Evolutionary conservation across 2,113 vertebrate genomes (phyloP), one percentile per base, ranked within the genome.

Genomic region (Microcebus griseorufus): DNA sequence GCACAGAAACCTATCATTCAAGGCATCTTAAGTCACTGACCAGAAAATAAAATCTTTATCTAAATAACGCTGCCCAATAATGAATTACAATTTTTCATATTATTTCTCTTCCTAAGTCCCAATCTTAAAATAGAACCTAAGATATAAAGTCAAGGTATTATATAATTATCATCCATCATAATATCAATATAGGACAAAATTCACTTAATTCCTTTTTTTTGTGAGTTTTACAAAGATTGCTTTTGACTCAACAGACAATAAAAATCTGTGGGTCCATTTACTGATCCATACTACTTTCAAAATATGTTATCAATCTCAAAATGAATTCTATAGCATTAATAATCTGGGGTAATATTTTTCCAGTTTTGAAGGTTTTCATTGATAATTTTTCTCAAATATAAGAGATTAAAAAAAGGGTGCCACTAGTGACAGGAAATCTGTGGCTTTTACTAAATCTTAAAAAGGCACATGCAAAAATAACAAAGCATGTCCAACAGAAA

Each of bases 311-410:
- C 17, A 70, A 73, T 95, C 39, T 95, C 65, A 91, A 92, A 83
- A 86, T 72, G 91, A 83, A 94, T 87, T 90, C 60, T 65, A 64
- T 9, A 80, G 48, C 27, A 94, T 70, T 82, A 84, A 53, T 17
- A 96, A 91, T 67, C 53, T 88, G 62, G 60, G 42, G 29, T 76
- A 94, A 32, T 78, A 93, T 79, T 94, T 94, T 95, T 78, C 72
- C 25, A 93, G 29, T 89, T 97, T 51, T 93, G 23, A 93, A 79
- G 60, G 67, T 78, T 95, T 95, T 88, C 70, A 94, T 0, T 64
- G 64, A 48, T n/a, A 95, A n/a, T 53, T 88, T 73, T 83, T 17
- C 55, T 23, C 90, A 83, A 90, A 92, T 45, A 14, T 37, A 95
- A 92, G 23, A 86, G 69, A 95, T 85, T 60, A 0, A 39, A 90